A percentile compares a stretch with the other conserved stretches of the same genome.
Conservation (phyloP, 2,888 invertebrate genomes). For the Gari tellinella region DNA sequence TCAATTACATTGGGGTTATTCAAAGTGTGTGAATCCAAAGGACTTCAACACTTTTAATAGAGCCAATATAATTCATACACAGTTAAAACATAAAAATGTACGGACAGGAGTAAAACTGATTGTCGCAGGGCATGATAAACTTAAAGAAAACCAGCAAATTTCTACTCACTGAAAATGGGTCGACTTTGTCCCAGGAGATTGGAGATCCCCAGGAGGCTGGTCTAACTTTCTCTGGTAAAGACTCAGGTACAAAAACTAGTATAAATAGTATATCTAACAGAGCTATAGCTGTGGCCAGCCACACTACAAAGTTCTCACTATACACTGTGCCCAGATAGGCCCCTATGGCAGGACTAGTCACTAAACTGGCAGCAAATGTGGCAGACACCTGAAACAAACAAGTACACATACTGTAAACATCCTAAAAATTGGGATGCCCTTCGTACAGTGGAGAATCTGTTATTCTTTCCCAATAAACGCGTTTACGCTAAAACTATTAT, state of each 20-base stretch:
- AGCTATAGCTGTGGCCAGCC: conserved; percentile 96
- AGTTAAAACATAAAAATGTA: too few relatives aligned
- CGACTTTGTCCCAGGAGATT: conserved; percentile 95
- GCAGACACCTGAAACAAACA: conserved; percentile 89
- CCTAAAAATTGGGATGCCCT: too few relatives aligned
- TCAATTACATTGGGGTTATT: too few relatives aligned
- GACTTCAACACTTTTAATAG: too few relatives aligned
- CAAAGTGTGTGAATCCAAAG: too few relatives aligned
- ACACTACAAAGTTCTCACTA: conserved; percentile 94
- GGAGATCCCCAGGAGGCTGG: conserved; percentile 86
- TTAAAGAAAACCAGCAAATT: neutral
- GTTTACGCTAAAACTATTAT: too few relatives aligned
- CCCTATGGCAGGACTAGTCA: conserved; percentile 99
- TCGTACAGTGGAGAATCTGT: too few relatives aligned
- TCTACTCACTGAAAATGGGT: conserved; percentile 93
- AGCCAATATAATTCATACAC: too few relatives aligned
- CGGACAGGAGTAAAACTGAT: too few relatives aligned
- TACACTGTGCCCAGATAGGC: conserved; percentile 89
- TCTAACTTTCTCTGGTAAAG: conserved; percentile 96
- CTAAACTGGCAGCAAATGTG: conserved; percentile 99
- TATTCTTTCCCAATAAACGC: too few relatives aligned
- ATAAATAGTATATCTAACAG: conserved; percentile 99
- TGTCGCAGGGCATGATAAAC: too few relatives aligned
- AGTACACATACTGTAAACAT: too few relatives aligned
- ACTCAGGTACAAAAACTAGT: conserved; percentile 98